phyloP scores from a whole-genome alignment of 2,888 invertebrate species.

The Synergus umbraculus region DNA sequence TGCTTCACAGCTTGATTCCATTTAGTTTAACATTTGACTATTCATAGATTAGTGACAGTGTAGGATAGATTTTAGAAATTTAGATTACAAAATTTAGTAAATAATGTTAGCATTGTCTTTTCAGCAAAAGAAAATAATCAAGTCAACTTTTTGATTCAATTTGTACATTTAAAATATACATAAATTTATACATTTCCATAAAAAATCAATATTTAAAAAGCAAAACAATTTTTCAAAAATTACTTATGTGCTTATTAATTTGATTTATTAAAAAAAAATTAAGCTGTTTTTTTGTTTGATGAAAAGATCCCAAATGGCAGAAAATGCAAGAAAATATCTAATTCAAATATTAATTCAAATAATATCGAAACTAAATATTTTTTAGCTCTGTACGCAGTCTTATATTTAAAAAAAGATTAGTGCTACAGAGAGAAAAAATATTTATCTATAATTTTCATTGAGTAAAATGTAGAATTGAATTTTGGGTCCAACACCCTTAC shows the following conservation, averaged over 20 bases:
- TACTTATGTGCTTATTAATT: conserved; percentile 16
- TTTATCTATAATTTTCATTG: too few species aligned
- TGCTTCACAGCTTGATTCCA: not conserved
- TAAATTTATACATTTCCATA: not conserved
- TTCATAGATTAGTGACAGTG: conserved; percentile 2
- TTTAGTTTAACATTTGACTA: not conserved
- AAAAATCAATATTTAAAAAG: not conserved
- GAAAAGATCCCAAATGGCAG: conserved; percentile 8
- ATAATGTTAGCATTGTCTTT: not conserved
- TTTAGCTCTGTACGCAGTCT: too few species aligned
- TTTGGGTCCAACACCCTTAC: too few species aligned
- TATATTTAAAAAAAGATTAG: too few species aligned
- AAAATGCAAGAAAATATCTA: not conserved
- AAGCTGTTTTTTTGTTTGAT: not conserved
- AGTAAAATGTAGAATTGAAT: too few species aligned
- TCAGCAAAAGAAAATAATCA: not conserved
- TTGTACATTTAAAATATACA: not conserved
- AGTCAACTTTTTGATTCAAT: not conserved
- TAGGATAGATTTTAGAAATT: not conserved
- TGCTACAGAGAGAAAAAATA: too few species aligned
- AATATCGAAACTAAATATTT: too few species aligned
- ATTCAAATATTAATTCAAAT: not conserved
- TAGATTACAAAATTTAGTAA: not conserved
- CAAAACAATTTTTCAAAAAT: not conserved
- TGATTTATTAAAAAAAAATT: not conserved